These are phyloP conservation scores for Pavo muticus DNA, from an alignment of 2,113 vertebrate species.

Conservation along the genomic window DNA sequence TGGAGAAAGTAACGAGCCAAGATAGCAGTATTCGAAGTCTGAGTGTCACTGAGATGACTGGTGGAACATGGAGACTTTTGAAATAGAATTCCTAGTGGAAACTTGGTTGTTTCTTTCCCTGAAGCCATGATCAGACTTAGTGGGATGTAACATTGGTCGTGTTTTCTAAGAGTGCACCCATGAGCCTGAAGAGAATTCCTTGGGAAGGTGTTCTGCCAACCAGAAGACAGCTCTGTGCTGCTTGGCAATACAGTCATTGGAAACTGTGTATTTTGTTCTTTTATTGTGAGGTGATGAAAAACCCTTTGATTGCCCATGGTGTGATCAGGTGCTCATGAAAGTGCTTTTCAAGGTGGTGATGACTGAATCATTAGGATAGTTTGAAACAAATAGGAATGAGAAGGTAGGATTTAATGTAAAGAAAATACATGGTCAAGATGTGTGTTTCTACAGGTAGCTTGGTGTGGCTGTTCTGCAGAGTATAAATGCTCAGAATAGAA, in stretches of 20 bases:
- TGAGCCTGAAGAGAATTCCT: not conserved
- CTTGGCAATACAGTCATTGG: not conserved
- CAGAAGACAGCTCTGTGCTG: not conserved
- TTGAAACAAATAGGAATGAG: not conserved
- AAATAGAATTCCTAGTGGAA: constrained; percentile 27
- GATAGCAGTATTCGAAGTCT: constrained; percentile 23
- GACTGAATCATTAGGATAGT: not conserved
- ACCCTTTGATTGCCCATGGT: not conserved
- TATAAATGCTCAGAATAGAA: not conserved
- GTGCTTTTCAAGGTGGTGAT: not conserved
- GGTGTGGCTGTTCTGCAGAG: not conserved
- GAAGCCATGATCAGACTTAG: constrained; percentile 3
- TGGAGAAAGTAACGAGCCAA: not conserved
- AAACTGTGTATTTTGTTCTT: not conserved
- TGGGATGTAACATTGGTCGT: not conserved
- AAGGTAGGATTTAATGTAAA: not conserved
- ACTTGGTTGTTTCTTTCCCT: not conserved
- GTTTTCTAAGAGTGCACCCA: not conserved
- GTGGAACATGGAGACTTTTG: constrained; percentile 34
- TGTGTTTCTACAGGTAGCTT: not conserved
- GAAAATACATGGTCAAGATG: not conserved
- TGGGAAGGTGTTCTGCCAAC: not conserved
- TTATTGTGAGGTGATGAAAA: not conserved
- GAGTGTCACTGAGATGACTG: not conserved
- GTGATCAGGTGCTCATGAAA: not conserved